Conservation (phyloP, 2,797 vertebrate species). For the Hypotaenidia okinawae region DNA sequence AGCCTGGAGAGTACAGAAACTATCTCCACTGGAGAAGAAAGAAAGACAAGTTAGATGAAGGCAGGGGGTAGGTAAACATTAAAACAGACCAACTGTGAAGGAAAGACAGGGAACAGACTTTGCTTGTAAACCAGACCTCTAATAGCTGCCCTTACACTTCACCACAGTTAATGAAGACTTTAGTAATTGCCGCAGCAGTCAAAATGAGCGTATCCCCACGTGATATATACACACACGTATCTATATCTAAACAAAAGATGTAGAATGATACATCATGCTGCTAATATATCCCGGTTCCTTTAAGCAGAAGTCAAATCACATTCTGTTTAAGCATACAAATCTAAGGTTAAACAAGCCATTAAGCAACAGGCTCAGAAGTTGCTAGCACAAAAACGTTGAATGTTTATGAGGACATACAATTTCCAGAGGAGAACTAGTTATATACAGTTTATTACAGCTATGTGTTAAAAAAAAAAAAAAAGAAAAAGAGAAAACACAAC, state of each 20-base stretch:
- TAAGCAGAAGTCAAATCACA: neutral
- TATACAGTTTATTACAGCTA: neutral
- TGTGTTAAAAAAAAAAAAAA: neutral
- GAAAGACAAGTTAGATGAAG: slow-evolving; percentile 38
- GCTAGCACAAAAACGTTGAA: neutral
- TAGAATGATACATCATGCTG: neutral
- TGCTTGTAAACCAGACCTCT: neutral
- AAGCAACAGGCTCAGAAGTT: neutral
- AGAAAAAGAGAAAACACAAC: neutral
- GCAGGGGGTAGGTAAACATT: neutral
- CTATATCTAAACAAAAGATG: neutral
- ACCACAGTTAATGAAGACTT: neutral
- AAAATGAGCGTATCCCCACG: neutral
- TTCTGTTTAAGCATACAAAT: neutral
- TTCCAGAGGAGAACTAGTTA: neutral
- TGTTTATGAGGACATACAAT: neutral
- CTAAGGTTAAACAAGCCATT: neutral
- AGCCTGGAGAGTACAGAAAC: slow-evolving; percentile 31
- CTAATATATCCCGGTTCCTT: neutral
- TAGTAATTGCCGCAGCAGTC: neutral
- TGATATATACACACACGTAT: neutral
- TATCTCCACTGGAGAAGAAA: slow-evolving; percentile 51
- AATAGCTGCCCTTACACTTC: neutral
- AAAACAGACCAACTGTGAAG: slow-evolving; percentile 27
- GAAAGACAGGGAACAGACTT: slow-evolving; percentile 3